A percentile compares a stretch with the other conserved stretches of the same genome.
phyloP scores from a whole-genome alignment of 2,888 invertebrate genomes.

The Marronus borbonicus region DNA sequence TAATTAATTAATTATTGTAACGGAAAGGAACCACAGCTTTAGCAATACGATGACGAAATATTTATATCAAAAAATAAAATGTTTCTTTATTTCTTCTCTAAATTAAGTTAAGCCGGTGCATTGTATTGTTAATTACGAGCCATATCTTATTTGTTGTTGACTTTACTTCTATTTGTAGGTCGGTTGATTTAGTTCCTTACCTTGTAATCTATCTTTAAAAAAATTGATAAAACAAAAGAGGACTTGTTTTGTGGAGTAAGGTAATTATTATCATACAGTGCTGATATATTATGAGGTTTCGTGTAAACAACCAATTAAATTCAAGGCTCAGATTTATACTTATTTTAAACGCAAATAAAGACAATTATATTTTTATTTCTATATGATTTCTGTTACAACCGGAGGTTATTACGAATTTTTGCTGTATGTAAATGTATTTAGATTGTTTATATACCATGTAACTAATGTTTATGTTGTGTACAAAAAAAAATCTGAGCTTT shows the following conservation, averaged over 20 bases:
- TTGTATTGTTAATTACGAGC: slow-evolving; percentile 26
- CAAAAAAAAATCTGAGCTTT: slow-evolving; percentile 22
- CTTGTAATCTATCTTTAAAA: neutral
- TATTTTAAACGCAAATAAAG: neutral
- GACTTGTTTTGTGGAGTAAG: slow-evolving; percentile 29
- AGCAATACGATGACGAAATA: slow-evolving; percentile 18
- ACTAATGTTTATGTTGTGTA: slow-evolving; percentile 24
- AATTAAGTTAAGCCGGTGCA: neutral
- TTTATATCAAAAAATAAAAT: neutral
- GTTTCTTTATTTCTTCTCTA: neutral
- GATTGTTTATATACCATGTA: slow-evolving; percentile 13
- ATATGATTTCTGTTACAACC: neutral
- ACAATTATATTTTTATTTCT: slow-evolving; percentile 1
- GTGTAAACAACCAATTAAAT: neutral
- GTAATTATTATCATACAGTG: neutral
- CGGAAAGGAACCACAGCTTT: slow-evolving; percentile 5
- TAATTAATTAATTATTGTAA: neutral
- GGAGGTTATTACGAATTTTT: neutral
- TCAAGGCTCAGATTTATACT: slow-evolving; percentile 10
- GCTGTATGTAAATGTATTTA: neutral
- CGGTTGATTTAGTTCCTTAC: slow-evolving; percentile 28
- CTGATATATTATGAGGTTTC: neutral
- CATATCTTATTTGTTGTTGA: slow-evolving; percentile 19
- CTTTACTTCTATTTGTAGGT: neutral
- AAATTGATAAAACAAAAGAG: slow-evolving; percentile 5